A percentile compares a stretch with the other conserved stretches of the same genome.
Conservation (phyloP, 1,140 invertebrate genomes). For the Chionoecetes opilio region DNA sequence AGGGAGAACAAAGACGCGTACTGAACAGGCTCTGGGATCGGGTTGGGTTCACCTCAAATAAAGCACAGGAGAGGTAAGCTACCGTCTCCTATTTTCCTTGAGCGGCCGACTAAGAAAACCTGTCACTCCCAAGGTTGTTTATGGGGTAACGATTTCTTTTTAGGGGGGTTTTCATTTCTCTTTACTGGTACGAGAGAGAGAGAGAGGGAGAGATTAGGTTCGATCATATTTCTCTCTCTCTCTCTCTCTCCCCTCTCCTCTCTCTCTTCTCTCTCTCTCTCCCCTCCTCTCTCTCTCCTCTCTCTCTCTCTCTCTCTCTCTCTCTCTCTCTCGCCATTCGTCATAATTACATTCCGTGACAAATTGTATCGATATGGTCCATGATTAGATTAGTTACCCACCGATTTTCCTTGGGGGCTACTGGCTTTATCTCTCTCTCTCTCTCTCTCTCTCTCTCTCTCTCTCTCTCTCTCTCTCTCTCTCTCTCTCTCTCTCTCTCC, state of each 20-base stretch:
- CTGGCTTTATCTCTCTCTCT: neutral
- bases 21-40: neutral
- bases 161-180: no score
- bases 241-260: neutral
- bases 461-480: neutral
- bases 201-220: no score
- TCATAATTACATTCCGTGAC: constrained; percentile 20
- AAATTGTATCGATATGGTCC: neutral
- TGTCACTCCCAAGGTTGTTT: neutral
- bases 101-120: constrained; percentile 1
- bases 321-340: neutral
- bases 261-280: neutral
- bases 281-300: neutral
- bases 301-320: constrained; percentile 18
- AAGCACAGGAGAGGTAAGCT: neutral
- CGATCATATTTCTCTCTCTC: no score
- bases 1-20: neutral
- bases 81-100: neutral
- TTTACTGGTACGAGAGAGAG: no score
- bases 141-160: constrained; percentile 28
- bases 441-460: constrained; percentile 18
- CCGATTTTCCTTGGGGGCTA: neutral
- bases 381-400: neutral
- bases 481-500: neutral
- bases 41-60: neutral